phyloP scores from a whole-genome alignment of 35 echinoderm and acorn worm genomes.

The Apostichopus parvimensis region DNA sequence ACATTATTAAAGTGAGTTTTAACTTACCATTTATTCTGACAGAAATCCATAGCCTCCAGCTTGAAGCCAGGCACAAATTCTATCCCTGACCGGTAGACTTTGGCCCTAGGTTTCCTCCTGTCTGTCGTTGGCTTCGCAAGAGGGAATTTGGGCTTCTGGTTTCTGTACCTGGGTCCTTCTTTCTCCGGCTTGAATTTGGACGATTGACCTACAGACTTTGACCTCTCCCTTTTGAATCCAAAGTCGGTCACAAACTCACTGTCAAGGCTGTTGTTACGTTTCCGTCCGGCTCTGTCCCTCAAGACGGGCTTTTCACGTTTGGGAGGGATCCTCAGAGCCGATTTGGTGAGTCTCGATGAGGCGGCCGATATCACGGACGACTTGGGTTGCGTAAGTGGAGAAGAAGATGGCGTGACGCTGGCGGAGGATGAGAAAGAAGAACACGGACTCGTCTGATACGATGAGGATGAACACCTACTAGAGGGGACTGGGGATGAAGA shows the following conservation, averaged over 20 bases:
- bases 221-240: slow-evolving; percentile 27
- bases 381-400: slow-evolving; percentile 13
- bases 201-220: not conserved
- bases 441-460: not conserved
- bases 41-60: slow-evolving; percentile 81
- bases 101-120: slow-evolving; percentile 13
- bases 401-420: slow-evolving; percentile 19
- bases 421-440: slow-evolving; percentile 12
- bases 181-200: not conserved
- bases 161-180: slow-evolving; percentile 1
- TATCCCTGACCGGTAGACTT: slow-evolving; percentile 61
- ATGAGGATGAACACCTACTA: not conserved
- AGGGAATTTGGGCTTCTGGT: slow-evolving; percentile 1
- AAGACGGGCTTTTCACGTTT: slow-evolving; percentile 16
- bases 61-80: slow-evolving; percentile 68
- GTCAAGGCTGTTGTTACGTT: slow-evolving; percentile 32
- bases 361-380: slow-evolving; percentile 25
- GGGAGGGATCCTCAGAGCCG: not conserved
- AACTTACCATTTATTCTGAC: slow-evolving; percentile 79
- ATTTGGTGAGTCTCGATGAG: not conserved
- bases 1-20: not conserved
- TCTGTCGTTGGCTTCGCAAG: not conserved
- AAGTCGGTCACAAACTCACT: slow-evolving; percentile 35
- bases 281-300: slow-evolving; percentile 38
- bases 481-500: slow-evolving; percentile 32